These are phyloP conservation scores for Drosophila multiciliata DNA, from an alignment of 2,888 invertebrate genomes.

Conservation along the genomic window DNA sequence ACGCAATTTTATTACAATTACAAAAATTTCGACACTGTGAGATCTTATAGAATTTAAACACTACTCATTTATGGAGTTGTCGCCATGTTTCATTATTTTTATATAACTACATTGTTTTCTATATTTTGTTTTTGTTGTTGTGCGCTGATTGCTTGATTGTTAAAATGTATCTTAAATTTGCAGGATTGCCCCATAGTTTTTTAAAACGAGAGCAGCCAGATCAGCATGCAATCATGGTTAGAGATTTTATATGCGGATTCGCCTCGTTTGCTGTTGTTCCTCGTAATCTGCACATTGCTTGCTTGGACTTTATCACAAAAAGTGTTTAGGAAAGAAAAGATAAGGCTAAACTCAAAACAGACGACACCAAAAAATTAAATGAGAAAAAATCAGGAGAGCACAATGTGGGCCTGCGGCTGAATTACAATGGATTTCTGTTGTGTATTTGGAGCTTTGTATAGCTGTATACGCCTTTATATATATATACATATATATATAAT, in stretches of 20 bases:
- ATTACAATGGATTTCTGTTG: slow-evolving; percentile 16
- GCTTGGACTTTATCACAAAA: slow-evolving; percentile 48
- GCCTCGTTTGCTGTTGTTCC: slow-evolving; percentile 2
- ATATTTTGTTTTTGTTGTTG: neutral
- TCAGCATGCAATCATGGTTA: neutral
- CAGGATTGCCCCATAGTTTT: slow-evolving; percentile 22
- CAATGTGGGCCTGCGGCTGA: slow-evolving; percentile 17
- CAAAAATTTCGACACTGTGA: slow-evolving; percentile 53
- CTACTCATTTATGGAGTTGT: neutral
- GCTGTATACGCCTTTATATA: slow-evolving; percentile 5
- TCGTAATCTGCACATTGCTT: slow-evolving; percentile 3
- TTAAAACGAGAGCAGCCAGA: slow-evolving; percentile 2
- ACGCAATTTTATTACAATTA: slow-evolving; percentile 57
- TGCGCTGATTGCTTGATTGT: slow-evolving; percentile 32
- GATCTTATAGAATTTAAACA: slow-evolving; percentile 25
- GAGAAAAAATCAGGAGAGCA: slow-evolving; percentile 7
- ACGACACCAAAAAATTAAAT: neutral
- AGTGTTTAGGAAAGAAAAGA: slow-evolving; percentile 27
- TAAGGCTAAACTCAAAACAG: neutral
- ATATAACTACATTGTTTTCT: neutral
- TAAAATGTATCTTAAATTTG: slow-evolving; percentile 9
- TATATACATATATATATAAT: slow-evolving; percentile 21
- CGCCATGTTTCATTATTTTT: slow-evolving; percentile 9
- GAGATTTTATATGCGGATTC: neutral
- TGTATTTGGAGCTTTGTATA: slow-evolving; percentile 12